These are phyloP conservation scores for Talpa occidentalis DNA, from an alignment of 2,113 vertebrate species.

Conservation along the genomic window DNA sequence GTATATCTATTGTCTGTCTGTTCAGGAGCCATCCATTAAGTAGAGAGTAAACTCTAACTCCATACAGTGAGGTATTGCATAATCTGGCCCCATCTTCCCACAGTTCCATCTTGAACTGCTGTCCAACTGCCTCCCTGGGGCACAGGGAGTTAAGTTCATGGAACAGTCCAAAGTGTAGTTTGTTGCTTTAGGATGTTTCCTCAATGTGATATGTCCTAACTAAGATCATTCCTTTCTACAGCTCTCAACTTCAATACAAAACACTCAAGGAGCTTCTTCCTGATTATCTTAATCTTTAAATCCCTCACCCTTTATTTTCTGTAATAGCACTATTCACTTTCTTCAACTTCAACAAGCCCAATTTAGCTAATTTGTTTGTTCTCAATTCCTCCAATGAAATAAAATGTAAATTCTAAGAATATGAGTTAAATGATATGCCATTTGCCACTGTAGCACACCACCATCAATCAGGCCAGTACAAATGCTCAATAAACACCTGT, in stretches of 20 bases:
- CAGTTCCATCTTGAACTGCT: neutral
- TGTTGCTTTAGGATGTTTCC: neutral
- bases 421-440: neutral
- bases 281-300: neutral
- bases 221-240: neutral
- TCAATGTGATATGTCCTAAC: neutral
- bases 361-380: neutral
- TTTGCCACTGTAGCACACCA: neutral
- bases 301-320: neutral
- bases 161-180: neutral
- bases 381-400: neutral
- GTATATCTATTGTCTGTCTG: neutral
- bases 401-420: neutral
- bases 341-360: neutral
- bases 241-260: neutral
- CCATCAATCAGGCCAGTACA: neutral
- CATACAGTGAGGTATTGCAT: neutral
- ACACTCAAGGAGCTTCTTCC: neutral
- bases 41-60: conserved; percentile 6
- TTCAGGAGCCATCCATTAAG: neutral
- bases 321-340: neutral
- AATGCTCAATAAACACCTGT: neutral
- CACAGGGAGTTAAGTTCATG: neutral
- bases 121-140: neutral
- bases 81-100: neutral